phyloP scores from a whole-genome alignment of 2,113 vertebrate species.

The Corythaeola cristata region DNA sequence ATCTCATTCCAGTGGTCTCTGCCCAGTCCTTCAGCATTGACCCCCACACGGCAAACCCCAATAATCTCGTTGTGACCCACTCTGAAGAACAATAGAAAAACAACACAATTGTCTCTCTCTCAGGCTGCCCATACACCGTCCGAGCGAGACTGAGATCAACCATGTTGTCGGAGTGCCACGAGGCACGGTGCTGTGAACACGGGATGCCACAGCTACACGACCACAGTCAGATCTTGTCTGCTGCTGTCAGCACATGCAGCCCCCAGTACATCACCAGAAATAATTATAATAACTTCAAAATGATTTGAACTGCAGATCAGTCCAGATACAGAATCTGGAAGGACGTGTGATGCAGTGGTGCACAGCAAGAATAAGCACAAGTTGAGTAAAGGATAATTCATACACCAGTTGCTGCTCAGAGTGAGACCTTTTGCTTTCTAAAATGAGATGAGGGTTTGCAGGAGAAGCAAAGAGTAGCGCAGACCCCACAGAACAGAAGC shows the following conservation, averaged over 20 bases:
- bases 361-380: neutral
- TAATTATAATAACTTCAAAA: neutral
- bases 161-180: rapidly evolving
- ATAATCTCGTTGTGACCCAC: constrained; percentile 99
- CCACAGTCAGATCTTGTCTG: neutral
- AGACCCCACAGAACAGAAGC: too few species aligned
- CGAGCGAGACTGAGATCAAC: rapidly evolving
- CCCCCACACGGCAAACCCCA: constrained; percentile 90
- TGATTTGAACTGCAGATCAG: neutral
- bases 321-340: neutral
- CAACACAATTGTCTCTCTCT: rapidly evolving
- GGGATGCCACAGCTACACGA: rapidly evolving
- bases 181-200: rapidly evolving
- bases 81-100: constrained; percentile 64
- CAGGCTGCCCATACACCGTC: neutral
- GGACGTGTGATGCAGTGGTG: neutral
- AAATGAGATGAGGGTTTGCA: neutral
- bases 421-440: neutral
- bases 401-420: neutral
- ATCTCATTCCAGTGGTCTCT: constrained; percentile 99
- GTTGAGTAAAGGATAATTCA: neutral
- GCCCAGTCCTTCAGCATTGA: constrained; percentile 89
- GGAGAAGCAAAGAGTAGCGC: neutral
- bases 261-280: neutral
- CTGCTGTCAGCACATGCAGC: rapidly evolving